These are phyloP conservation scores for Adelges cooleyi DNA, from an alignment of 1,140 invertebrate species.

Conservation along the genomic window DNA sequence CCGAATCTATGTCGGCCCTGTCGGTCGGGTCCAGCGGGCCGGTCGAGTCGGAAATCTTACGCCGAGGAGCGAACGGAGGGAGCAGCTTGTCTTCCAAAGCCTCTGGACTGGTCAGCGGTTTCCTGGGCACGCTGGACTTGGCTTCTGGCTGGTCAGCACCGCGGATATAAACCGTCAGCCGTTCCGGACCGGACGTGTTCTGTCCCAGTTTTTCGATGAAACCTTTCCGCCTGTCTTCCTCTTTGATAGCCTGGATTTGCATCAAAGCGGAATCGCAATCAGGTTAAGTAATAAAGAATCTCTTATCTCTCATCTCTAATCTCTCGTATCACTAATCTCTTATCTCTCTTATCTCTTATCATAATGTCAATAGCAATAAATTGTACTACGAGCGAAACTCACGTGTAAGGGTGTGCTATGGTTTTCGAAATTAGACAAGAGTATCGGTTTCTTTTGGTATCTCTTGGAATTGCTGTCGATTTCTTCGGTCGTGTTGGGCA, in stretches of 20 bases:
- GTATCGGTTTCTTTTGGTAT: not conserved
- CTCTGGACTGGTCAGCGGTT: slow-evolving; percentile 30
- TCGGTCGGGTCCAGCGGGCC: slow-evolving; percentile 46
- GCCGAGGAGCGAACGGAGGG: slow-evolving; percentile 38
- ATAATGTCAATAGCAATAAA: not conserved
- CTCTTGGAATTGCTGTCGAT: not conserved
- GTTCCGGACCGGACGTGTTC: slow-evolving; percentile 35
- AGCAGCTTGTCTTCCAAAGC: slow-evolving; percentile 34
- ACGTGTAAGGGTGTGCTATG: slow-evolving; percentile 25
- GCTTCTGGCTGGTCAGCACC: slow-evolving; percentile 38
- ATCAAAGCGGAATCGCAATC: slow-evolving; percentile 54
- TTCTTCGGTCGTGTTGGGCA: slow-evolving; percentile 50
- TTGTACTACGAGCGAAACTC: not conserved
- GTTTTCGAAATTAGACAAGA: slow-evolving; percentile 2
- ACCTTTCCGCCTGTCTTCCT: slow-evolving; percentile 44
- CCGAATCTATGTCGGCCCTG: slow-evolving; percentile 74
- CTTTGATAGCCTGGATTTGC: slow-evolving; percentile 42
- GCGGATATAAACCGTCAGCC: slow-evolving; percentile 52
- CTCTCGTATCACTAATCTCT: no score
- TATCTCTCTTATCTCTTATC: no score
- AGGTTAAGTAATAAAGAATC: slow-evolving; percentile 48
- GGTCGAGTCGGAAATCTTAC: slow-evolving; percentile 32
- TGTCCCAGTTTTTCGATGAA: slow-evolving; percentile 43
- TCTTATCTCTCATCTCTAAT: no score
- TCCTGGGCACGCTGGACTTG: not conserved